Evolutionary conservation across 2,888 invertebrate species (phyloP).

Genomic region (Drosophila anomalipes): DNA sequence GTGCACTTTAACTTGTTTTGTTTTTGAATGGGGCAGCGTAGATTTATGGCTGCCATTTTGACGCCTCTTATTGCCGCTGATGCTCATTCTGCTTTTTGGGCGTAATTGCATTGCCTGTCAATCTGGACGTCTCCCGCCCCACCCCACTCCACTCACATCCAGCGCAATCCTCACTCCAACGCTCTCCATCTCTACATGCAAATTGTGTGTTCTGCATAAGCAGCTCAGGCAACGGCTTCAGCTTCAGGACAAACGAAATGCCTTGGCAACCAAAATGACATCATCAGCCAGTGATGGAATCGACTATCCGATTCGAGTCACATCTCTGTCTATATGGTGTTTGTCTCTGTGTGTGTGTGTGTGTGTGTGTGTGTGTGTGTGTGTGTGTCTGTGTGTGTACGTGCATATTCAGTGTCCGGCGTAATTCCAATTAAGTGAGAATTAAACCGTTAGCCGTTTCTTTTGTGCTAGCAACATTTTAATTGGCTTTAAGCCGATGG

Average conservation of each 20-base stretch:
- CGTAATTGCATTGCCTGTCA: constrained; percentile 81
- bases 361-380: constrained; percentile 1
- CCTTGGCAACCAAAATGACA: constrained; percentile 69
- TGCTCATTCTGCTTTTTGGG: constrained; percentile 36
- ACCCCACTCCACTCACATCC: neutral
- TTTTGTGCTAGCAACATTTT: constrained; percentile 55
- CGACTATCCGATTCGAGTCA: constrained; percentile 29
- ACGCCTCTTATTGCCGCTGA: constrained; percentile 50
- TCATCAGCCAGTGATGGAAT: constrained; percentile 42
- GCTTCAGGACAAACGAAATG: constrained; percentile 13
- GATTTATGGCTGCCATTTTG: constrained; percentile 78
- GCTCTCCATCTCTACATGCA: constrained; percentile 44
- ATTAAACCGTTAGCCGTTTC: constrained; percentile 70
- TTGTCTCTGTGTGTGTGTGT: neutral
- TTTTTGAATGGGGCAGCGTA: constrained; percentile 46
- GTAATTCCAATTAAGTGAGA: constrained; percentile 78
- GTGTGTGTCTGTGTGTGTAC: constrained; percentile 6
- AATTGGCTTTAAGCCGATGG: constrained; percentile 69
- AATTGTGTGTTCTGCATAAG: constrained; percentile 60
- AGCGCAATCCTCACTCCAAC: no score
- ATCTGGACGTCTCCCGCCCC: constrained; percentile 46
- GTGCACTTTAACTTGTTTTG: neutral
- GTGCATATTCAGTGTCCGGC: constrained; percentile 33
- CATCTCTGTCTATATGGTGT: neutral
- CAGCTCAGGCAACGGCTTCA: constrained; percentile 3